Evolutionary conservation across 2,888 invertebrate species (phyloP).

Genomic region (Operophtera brumata): DNA sequence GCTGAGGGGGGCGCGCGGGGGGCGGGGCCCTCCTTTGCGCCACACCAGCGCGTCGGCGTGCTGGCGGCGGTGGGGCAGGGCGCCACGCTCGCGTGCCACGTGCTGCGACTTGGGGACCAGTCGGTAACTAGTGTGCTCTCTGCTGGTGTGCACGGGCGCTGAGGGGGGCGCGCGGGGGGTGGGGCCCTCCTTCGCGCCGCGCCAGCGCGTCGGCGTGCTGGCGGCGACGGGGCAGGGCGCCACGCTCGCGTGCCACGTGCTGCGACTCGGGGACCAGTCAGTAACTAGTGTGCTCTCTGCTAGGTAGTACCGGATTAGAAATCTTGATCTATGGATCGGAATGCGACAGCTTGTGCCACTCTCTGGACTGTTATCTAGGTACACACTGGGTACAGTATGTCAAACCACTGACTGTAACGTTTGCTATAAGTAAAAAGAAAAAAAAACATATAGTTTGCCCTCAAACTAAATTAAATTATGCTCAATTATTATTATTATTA

Average conservation of each 20-base stretch:
- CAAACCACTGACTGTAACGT: too few relatives aligned
- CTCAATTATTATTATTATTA: too few relatives aligned
- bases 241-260: slow-evolving; percentile 57
- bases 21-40: slow-evolving; percentile 45
- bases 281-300: slow-evolving; percentile 39
- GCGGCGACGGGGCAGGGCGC: slow-evolving; percentile 52
- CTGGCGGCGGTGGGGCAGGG: slow-evolving; percentile 51
- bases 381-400: too few relatives aligned
- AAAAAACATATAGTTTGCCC: too few relatives aligned
- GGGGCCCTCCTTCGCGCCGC: slow-evolving; percentile 45
- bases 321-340: too few relatives aligned
- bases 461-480: too few relatives aligned
- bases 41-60: slow-evolving; percentile 42
- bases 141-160: slow-evolving; percentile 26
- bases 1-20: slow-evolving; percentile 41
- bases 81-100: slow-evolving; percentile 56
- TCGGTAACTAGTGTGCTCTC: slow-evolving; percentile 43
- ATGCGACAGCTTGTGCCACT: too few relatives aligned
- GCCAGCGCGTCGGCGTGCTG: slow-evolving; percentile 44
- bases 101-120: slow-evolving; percentile 54
- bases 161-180: slow-evolving; percentile 42
- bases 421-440: too few relatives aligned
- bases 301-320: background rate
- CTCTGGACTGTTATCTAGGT: too few relatives aligned
- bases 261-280: slow-evolving; percentile 53